Evolutionary conservation across 2,797 vertebrate species (phyloP), one percentile per base, ranked within the genome.

Genomic region (Cryptoblepharus egeriae): DNA sequence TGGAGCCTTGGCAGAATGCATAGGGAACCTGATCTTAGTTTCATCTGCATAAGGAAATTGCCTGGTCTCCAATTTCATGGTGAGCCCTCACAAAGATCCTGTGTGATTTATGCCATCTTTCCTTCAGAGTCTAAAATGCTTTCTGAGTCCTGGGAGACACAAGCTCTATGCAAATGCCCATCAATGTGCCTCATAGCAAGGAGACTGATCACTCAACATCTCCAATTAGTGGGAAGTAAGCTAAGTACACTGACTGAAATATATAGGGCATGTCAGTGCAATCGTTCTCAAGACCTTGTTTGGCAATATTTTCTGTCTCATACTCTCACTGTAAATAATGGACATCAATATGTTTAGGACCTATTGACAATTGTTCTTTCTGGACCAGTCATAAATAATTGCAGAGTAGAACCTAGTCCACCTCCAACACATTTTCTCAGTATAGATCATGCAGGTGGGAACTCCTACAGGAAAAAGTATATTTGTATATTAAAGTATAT

Each of bases 11-110:
- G 22, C 70, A 81, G 76, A 81, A 81, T 32, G 68, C 74, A 87
- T 0, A 0, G 79, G 73, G 68, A 93, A 90, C 72, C n/a, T 60
- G 80, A 91, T 89, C 79, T 0, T 37, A 81, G 80, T 88, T 92
- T 89, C 6, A 0, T 37, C 79, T 72, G 71, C 75, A 78, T 24
- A 87, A 81, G 77, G 82, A 90, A 91, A 88, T 74, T 77, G 57
- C 35, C 20, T 55, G 12, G 13, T 80, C 79, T 91, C 85, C 82
- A 3, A 1, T 87, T 92, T 90, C 87, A 83, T 22, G 18, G 2
- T 67, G 60, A 85, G 63, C 20, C 81, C 85, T 80, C 58, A 82
- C 84, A 84, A 81, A 16, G 10, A 85, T 61, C 18, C 70, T 5
- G 68, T 85, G 75, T 82, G n/a, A 84, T 76, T 79, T 45, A 74